Conservation (phyloP, 2,888 invertebrate species). For the Aromia moschata region DNA sequence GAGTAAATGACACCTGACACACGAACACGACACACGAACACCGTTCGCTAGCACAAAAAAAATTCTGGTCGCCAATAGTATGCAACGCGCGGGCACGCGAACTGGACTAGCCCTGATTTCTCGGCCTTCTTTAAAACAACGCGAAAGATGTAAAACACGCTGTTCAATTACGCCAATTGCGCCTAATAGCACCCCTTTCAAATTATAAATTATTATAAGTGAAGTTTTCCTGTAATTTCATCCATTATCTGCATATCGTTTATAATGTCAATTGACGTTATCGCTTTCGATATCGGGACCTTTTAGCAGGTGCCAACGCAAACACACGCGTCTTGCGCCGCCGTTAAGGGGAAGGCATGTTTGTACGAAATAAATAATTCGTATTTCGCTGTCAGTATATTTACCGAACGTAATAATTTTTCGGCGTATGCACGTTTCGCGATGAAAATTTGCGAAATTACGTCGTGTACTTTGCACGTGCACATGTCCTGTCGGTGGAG, state of each 20-base stretch:
- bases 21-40: too few species aligned
- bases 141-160: too few species aligned
- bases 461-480: too few species aligned
- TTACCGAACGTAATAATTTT: too few species aligned
- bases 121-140: slow-evolving; percentile 11
- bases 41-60: too few species aligned
- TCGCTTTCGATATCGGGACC: slow-evolving; percentile 11
- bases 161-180: slow-evolving; percentile 22
- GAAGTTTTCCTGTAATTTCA: slow-evolving; percentile 28
- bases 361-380: slow-evolving; percentile 10
- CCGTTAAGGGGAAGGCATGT: background rate
- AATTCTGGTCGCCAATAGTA: too few species aligned
- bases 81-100: too few species aligned
- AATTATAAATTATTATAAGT: slow-evolving; percentile 28
- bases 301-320: slow-evolving; percentile 22
- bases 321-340: slow-evolving; percentile 8
- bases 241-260: slow-evolving; percentile 22
- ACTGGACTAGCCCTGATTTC: slow-evolving; percentile 4
- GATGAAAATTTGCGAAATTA: too few species aligned
- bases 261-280: slow-evolving; percentile 16
- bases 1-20: too few species aligned
- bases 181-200: slow-evolving; percentile 17
- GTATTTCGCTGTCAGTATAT: slow-evolving; percentile 4
- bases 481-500: too few species aligned
- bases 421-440: too few species aligned